Percentiles rank a stretch among this genome's conserved stretches.
Conservation (phyloP, 2,888 invertebrate species). For the Orthonychiurus folsomi region DNA sequence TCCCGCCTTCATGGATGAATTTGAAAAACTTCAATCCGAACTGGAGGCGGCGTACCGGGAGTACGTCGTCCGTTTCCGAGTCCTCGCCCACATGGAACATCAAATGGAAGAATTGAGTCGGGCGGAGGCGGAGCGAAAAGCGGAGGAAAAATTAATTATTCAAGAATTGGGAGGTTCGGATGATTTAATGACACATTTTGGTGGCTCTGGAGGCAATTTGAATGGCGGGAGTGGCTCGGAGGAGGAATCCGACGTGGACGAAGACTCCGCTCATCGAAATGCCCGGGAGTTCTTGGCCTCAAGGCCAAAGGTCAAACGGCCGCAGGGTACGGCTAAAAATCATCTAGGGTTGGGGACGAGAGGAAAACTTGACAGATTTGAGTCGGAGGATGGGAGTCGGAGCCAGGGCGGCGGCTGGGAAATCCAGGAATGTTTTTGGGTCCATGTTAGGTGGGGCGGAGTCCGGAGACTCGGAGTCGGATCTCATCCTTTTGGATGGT, state of each 20-base stretch:
- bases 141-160: constrained; percentile 55
- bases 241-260: constrained; percentile 11
- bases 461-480: constrained; percentile 35
- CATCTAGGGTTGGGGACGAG: not conserved
- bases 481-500: constrained; percentile 35
- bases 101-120: constrained; percentile 72
- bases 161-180: constrained; percentile 41
- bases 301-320: constrained; percentile 13
- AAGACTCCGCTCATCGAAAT: constrained; percentile 19
- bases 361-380: constrained; percentile 10
- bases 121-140: constrained; percentile 63
- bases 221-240: not conserved
- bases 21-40: constrained; percentile 77
- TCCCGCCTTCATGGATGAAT: constrained; percentile 94
- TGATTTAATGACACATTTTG: constrained; percentile 11
- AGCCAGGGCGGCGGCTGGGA: constrained; percentile 18
- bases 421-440: constrained; percentile 29
- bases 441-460: constrained; percentile 35
- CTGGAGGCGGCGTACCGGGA: constrained; percentile 72
- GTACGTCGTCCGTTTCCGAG: constrained; percentile 79
- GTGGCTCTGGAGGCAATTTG: constrained; percentile 10
- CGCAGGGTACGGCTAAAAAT: constrained; percentile 4
- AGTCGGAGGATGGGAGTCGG: constrained; percentile 17
- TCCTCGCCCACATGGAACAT: constrained; percentile 77
- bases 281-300: constrained; percentile 23